These are phyloP conservation scores for Urophycis tenuis DNA, from an alignment of 2,797 vertebrate genomes.

Conservation along the genomic window DNA sequence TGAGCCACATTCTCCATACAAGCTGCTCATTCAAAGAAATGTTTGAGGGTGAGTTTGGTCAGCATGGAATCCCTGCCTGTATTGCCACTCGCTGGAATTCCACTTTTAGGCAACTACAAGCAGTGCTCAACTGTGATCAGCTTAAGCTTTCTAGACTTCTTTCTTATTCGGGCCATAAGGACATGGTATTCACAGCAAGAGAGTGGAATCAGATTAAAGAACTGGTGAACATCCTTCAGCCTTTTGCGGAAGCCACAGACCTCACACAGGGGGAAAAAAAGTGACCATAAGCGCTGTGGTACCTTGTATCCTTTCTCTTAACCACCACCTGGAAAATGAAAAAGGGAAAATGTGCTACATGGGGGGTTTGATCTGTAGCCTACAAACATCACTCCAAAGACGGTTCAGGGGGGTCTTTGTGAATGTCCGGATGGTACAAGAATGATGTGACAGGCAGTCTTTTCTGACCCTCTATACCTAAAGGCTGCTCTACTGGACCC, in stretches of 20 bases:
- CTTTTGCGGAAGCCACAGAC: background rate
- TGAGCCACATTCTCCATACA: no score
- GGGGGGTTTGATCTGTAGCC: slow-evolving; percentile 13
- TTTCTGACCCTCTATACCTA: slow-evolving; percentile 21
- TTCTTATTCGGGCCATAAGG: background rate
- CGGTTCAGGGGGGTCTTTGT: slow-evolving; percentile 23
- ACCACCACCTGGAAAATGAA: background rate
- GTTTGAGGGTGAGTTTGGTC: no score
- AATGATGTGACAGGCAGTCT: background rate
- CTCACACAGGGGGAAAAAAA: background rate
- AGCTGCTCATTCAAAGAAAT: no score
- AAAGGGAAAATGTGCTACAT: background rate
- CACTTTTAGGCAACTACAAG: slow-evolving; percentile 19
- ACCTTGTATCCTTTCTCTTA: slow-evolving; percentile 2
- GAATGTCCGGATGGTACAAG: slow-evolving; percentile 9
- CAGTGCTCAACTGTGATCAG: slow-evolving; percentile 23
- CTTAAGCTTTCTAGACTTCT: no score
- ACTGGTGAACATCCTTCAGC: no score
- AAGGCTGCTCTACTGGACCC: slow-evolving; percentile 22
- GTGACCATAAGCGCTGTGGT: slow-evolving; percentile 10
- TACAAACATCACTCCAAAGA: slow-evolving; percentile 22
- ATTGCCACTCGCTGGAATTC: slow-evolving; percentile 25
- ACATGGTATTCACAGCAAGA: slow-evolving; percentile 21
- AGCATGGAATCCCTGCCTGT: slow-evolving; percentile 5
- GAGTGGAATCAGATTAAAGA: no score